Conservation (phyloP, 2,113 vertebrate species). For the Callipepla squamata region DNA sequence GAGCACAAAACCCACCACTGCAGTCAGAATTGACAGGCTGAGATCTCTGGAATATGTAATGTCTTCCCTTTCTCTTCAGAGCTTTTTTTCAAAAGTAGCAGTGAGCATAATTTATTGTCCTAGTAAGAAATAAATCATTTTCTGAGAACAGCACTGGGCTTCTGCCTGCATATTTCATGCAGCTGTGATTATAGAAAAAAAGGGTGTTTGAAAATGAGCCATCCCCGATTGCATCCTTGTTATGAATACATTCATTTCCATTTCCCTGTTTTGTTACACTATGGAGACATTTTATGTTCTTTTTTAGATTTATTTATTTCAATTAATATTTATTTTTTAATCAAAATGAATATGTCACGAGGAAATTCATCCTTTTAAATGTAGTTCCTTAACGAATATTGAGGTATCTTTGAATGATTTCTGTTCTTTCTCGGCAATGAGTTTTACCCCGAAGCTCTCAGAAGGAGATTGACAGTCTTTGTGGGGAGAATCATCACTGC, state of each 20-base stretch:
- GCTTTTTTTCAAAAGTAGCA: slow-evolving; percentile 8
- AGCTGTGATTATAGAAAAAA: slow-evolving; percentile 16
- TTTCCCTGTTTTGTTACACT: neutral
- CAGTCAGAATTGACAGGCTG: neutral
- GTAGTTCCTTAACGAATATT: neutral
- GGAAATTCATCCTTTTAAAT: neutral
- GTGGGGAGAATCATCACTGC: neutral
- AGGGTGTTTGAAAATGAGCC: neutral
- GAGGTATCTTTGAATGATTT: neutral
- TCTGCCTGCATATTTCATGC: slow-evolving; percentile 24
- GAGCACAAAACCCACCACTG: fast-evolving
- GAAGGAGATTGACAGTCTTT: neutral
- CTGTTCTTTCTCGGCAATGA: neutral
- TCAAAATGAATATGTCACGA: neutral
- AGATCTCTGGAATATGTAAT: neutral
- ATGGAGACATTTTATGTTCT: neutral
- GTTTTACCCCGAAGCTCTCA: neutral
- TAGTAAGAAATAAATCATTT: slow-evolving; percentile 27
- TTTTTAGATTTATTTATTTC: neutral
- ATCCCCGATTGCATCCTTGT: neutral
- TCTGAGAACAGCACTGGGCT: slow-evolving; percentile 7
- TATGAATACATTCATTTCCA: neutral
- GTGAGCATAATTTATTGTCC: slow-evolving; percentile 12
- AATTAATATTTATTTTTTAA: neutral
- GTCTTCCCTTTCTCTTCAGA: neutral